Evolutionary conservation across 92 coral and sea anemone genomes (phyloP), one percentile per base, ranked within the genome.

Genomic region (Ricordea florida): DNA sequence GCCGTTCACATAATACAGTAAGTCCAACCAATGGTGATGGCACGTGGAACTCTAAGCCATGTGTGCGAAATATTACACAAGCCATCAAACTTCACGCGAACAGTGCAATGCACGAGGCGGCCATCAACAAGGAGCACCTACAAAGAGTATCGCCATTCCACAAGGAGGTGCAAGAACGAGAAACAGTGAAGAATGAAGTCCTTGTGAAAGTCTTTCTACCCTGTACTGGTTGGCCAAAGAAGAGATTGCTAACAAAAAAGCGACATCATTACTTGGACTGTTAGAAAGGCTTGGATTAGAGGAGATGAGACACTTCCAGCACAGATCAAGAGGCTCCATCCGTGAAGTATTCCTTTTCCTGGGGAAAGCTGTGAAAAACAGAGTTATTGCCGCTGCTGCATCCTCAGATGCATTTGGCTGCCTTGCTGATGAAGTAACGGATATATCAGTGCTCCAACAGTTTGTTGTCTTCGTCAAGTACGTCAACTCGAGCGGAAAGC

Each of bases 211-310:
- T 72, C 53, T 72, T 72, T 37, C 79, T 72, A n/a, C 68, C 56
- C 15, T 72, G 42, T 56, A 72, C 67, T 72, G 79, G 79, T 11
- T 72, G n/a, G 68, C 79, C 67, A 72, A 72, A 27, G 79, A 72
- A 72, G 76, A 78, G 32, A 66, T 78, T 31, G 66, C 76, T 5
- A 78, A 62, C 41, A 48, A 62, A 37, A 78, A 78, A 65, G 57
- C 52, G 31, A 57, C 62, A 20, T 38, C 33, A 34, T 47, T 66
- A 56, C 25, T 65, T 28, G 42, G 18, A 36, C 58, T 76, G 24
- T 52, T 76, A 18, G 75, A 77, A 44, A 77, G 52, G 26, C 30
- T 76, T 11, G 74, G 82, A 5, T 44, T 76, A 17, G 27, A 45
- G 2, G 82, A 76, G 42, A 63, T 63, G 45, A 49, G 59, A 48